These are phyloP conservation scores for Esox lucius DNA, from an alignment of 2,797 vertebrate genomes.

Conservation along the genomic window DNA sequence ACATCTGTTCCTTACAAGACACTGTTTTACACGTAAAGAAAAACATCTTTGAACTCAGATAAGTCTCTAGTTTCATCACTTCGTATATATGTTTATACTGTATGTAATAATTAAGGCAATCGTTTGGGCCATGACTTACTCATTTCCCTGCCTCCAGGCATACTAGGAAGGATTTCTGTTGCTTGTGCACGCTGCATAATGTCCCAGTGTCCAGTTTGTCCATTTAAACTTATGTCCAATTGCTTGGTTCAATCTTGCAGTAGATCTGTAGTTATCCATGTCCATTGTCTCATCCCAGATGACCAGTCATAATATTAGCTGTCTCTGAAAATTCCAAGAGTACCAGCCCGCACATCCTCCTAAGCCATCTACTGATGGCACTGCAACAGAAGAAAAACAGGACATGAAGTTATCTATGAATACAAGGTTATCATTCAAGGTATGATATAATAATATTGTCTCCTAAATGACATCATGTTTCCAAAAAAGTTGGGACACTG, in stretches of 20 bases:
- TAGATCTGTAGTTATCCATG: conserved; percentile 48
- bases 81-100: conserved; percentile 70
- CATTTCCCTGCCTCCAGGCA: conserved; percentile 59
- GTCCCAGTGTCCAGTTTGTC: conserved; percentile 42
- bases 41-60: conserved; percentile 68
- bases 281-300: conserved; percentile 48
- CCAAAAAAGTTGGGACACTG: too few relatives aligned
- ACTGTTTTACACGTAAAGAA: conserved; percentile 75
- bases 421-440: conserved; percentile 36
- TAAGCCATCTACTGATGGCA: conserved; percentile 62
- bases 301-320: conserved; percentile 56
- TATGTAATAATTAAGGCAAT: conserved; percentile 83
- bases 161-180: conserved; percentile 47
- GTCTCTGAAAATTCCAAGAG: conserved; percentile 61
- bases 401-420: conserved; percentile 22
- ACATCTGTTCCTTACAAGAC: conserved; percentile 80
- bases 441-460: not conserved
- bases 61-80: conserved; percentile 74
- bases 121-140: conserved; percentile 72
- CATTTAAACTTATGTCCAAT: conserved; percentile 41
- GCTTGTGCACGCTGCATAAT: conserved; percentile 48
- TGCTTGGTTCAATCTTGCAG: conserved; percentile 42
- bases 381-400: conserved; percentile 67
- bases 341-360: conserved; percentile 40
- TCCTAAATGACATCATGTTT: too few relatives aligned